phyloP scores from a whole-genome alignment of 2,113 vertebrate genomes.

The Nothobranchius kuhntae region DNA sequence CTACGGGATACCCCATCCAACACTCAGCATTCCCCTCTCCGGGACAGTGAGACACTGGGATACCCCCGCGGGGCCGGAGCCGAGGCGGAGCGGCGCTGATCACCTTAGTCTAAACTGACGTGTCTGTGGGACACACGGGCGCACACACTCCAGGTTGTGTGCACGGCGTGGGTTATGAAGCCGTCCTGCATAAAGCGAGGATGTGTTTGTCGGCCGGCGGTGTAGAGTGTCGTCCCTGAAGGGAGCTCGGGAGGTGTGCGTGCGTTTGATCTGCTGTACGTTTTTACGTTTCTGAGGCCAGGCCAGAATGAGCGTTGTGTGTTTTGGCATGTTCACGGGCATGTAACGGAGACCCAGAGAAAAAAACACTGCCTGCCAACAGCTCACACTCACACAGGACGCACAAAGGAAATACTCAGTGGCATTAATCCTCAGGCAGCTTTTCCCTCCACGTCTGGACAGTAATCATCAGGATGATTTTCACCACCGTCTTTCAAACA shows the following conservation, averaged over 20 bases:
- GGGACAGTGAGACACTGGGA: slow-evolving; percentile 63
- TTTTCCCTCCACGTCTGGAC: slow-evolving; percentile 49
- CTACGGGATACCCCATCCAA: slow-evolving; percentile 84
- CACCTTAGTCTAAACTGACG: slow-evolving; percentile 89
- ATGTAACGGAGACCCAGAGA: slow-evolving; percentile 48
- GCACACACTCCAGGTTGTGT: slow-evolving; percentile 57
- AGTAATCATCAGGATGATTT: slow-evolving; percentile 54
- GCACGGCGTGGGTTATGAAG: slow-evolving; percentile 45
- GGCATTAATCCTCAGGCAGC: slow-evolving; percentile 68
- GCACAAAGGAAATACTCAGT: slow-evolving; percentile 60
- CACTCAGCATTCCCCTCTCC: slow-evolving; percentile 62
- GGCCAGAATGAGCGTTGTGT: slow-evolving; percentile 65
- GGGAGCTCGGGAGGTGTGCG: slow-evolving; percentile 44
- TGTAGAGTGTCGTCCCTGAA: slow-evolving; percentile 64
- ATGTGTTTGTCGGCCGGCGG: slow-evolving; percentile 50
- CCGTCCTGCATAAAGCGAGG: slow-evolving; percentile 53
- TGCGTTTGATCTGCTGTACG: slow-evolving; percentile 61
- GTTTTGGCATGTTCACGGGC: slow-evolving; percentile 61
- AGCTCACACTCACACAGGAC: slow-evolving; percentile 27
- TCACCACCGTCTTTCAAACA: slow-evolving; percentile 51
- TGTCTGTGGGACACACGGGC: slow-evolving; percentile 75
- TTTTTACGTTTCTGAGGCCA: slow-evolving; percentile 51
- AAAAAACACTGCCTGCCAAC: slow-evolving; percentile 45
- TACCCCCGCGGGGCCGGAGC: slow-evolving; percentile 59
- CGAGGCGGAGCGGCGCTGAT: slow-evolving; percentile 69